phyloP scores from a whole-genome alignment of 35 echinoderm and acorn worm species.

The Strongylocentrotus purpuratus region DNA sequence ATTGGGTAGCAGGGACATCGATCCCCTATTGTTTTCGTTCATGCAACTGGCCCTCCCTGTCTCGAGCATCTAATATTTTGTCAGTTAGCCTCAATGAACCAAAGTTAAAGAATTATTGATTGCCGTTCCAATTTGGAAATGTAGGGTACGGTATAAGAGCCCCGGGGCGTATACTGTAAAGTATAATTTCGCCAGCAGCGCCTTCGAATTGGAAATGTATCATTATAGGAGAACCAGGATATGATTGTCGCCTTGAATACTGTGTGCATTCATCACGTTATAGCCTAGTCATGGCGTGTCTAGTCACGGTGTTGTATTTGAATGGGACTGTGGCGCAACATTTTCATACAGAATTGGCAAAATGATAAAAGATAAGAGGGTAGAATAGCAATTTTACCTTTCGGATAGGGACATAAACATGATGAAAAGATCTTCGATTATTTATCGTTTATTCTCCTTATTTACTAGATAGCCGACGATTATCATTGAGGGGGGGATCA shows the following conservation, averaged over 20 bases:
- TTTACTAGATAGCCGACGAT: no score
- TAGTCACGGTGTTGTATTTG: background rate
- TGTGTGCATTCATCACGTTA: no score
- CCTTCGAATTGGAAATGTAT: background rate
- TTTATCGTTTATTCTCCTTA: no score
- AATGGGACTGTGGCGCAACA: background rate
- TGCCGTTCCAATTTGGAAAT: background rate
- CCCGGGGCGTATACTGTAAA: background rate
- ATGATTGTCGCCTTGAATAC: background rate
- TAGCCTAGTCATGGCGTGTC: background rate
- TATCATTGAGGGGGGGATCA: no score
- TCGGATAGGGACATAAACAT: no score
- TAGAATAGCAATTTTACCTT: no score
- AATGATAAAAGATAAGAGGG: no score
- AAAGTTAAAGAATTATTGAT: conserved; percentile 14
- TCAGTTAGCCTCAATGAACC: conserved; percentile 2
- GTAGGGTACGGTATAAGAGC: background rate
- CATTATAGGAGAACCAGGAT: background rate
- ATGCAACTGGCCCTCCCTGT: background rate
- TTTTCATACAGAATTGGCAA: background rate
- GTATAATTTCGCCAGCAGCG: background rate
- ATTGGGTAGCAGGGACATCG: background rate
- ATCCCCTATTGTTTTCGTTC: background rate
- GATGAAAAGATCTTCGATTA: no score
- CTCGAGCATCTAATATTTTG: background rate